Percentiles rank a stretch among this genome's conserved stretches.
phyloP scores from a whole-genome alignment of 2,797 vertebrate genomes.

The Bryconaethiops microstoma region DNA sequence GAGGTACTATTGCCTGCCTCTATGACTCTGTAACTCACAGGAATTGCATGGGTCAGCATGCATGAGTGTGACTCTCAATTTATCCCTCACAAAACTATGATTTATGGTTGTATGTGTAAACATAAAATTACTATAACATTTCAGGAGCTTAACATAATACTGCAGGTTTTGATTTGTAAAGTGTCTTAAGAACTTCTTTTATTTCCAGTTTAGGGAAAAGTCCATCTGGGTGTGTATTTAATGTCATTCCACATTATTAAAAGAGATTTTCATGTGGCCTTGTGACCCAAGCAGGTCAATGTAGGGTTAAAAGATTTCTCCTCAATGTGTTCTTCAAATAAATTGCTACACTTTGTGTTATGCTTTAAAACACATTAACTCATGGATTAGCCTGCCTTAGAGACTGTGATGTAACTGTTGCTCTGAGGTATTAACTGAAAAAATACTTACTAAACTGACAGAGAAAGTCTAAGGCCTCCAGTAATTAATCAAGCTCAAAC shows the following conservation, averaged over 20 bases:
- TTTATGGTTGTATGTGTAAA: conserved; percentile 79
- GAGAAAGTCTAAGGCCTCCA: conserved; percentile 54
- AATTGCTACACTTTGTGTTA: conserved; percentile 62
- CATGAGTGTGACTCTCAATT: conserved; percentile 66
- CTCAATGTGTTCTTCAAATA: conserved; percentile 70
- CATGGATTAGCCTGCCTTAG: conserved; percentile 68
- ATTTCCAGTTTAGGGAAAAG: conserved; percentile 79
- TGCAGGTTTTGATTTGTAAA: conserved; percentile 81
- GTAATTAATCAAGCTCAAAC: conserved; percentile 14
- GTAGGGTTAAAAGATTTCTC: conserved; percentile 64
- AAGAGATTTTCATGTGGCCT: conserved; percentile 72
- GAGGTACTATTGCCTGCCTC: not conserved
- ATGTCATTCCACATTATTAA: conserved; percentile 74
- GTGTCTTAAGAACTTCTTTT: conserved; percentile 75
- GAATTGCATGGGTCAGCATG: conserved; percentile 57
- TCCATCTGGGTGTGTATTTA: conserved; percentile 79
- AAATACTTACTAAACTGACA: conserved; percentile 66
- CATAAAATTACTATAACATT: conserved; percentile 83
- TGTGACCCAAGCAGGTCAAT: conserved; percentile 67
- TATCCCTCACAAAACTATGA: conserved; percentile 71
- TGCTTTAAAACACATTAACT: conserved; percentile 58
- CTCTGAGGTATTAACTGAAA: conserved; percentile 72
- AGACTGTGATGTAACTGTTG: conserved; percentile 63
- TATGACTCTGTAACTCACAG: conserved; percentile 2
- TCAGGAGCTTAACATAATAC: conserved; percentile 77